These are phyloP conservation scores for Lanius ludovicianus DNA, from an alignment of 2,113 vertebrate species.

Conservation along the genomic window DNA sequence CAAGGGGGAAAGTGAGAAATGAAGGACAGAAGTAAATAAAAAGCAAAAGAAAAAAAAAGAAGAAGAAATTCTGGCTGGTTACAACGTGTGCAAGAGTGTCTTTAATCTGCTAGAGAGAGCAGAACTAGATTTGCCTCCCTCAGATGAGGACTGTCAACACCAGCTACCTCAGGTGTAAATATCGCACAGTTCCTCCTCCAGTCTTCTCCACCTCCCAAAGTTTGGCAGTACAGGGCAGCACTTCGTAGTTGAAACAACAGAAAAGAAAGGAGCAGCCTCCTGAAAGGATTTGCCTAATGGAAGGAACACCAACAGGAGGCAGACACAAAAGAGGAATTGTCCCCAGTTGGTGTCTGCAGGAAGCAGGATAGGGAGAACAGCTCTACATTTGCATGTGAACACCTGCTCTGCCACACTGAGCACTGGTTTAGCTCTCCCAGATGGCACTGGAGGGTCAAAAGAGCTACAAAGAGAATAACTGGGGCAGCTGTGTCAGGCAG, in stretches of 20 bases:
- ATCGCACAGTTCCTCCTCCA: background rate
- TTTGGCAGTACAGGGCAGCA: background rate
- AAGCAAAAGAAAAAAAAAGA: background rate
- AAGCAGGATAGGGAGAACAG: background rate
- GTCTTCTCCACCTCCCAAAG: background rate
- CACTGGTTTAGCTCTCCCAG: background rate
- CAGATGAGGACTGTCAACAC: background rate
- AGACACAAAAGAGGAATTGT: background rate
- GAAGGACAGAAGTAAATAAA: background rate
- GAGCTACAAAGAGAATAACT: background rate
- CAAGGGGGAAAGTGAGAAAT: background rate
- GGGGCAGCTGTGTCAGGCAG: background rate
- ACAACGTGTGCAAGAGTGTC: background rate
- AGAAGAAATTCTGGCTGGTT: background rate
- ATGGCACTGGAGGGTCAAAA: background rate
- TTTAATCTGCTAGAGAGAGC: background rate
- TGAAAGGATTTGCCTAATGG: background rate
- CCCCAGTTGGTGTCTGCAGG: background rate
- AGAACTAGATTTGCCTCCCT: background rate
- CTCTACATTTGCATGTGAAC: background rate
- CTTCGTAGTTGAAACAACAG: background rate
- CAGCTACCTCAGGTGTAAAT: background rate
- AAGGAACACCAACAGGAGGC: background rate
- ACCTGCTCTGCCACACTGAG: background rate
- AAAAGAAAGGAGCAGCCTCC: background rate